These are phyloP conservation scores for Hypanus sabinus DNA, from an alignment of 2,113 vertebrate species.

Conservation along the genomic window DNA sequence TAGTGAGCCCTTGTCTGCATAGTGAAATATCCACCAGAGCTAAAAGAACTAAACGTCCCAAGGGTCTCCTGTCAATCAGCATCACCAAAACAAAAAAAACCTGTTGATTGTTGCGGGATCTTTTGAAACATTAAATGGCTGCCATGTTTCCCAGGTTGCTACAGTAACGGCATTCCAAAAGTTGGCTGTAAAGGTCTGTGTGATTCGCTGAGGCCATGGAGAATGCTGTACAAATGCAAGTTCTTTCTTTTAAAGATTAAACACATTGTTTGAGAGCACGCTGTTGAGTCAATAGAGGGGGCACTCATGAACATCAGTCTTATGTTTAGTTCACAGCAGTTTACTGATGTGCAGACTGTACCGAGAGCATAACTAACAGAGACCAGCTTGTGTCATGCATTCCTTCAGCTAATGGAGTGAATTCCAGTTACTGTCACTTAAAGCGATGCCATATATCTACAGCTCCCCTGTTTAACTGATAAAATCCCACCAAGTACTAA, in stretches of 20 bases:
- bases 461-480: neutral
- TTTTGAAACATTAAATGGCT: neutral
- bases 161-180: neutral
- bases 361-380: neutral
- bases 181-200: neutral
- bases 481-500: neutral
- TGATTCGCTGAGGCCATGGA: neutral
- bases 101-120: neutral
- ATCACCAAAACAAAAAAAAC: neutral
- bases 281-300: neutral
- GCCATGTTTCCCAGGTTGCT: neutral
- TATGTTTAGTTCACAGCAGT: neutral
- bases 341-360: neutral
- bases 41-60: neutral
- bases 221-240: neutral
- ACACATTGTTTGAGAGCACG: neutral
- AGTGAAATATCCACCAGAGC: neutral
- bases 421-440: neutral
- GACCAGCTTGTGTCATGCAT: neutral
- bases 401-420: neutral
- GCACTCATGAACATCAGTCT: neutral
- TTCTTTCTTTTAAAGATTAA: neutral
- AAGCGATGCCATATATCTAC: neutral
- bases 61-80: neutral
- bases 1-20: neutral